Conservation (phyloP, 1,140 invertebrate genomes). For the Trachelipus rathkii region DNA sequence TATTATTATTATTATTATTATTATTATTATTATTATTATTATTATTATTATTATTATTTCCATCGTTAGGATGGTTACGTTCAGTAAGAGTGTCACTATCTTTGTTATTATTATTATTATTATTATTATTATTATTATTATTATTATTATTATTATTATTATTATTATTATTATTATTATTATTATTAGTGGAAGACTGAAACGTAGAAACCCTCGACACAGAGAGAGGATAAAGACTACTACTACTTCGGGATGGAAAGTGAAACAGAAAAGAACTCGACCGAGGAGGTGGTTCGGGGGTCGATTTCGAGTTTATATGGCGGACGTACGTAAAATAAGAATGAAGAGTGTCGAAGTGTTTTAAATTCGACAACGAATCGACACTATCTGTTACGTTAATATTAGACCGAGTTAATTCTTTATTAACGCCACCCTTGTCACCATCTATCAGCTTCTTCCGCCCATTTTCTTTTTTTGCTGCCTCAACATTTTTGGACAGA, state of each 20-base stretch:
- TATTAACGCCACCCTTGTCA: too few relatives aligned
- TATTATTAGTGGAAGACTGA: neutral
- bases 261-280: neutral
- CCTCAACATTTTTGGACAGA: neutral
- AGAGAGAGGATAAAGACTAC: neutral
- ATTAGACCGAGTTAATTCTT: too few relatives aligned
- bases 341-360: neutral
- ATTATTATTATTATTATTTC: too few relatives aligned
- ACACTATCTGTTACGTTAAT: neutral
- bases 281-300: neutral
- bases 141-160: neutral
- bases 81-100: neutral
- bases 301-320: neutral
- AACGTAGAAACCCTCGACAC: neutral
- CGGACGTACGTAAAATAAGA: neutral
- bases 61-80: too few relatives aligned
- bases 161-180: neutral
- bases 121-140: neutral
- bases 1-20: too few relatives aligned
- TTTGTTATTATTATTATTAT: neutral
- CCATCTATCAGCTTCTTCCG: neutral
- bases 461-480: neutral
- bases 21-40: too few relatives aligned
- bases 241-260: neutral
- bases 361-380: neutral